phyloP scores from a whole-genome alignment of 2,888 invertebrate genomes.

The Elegia similella region DNA sequence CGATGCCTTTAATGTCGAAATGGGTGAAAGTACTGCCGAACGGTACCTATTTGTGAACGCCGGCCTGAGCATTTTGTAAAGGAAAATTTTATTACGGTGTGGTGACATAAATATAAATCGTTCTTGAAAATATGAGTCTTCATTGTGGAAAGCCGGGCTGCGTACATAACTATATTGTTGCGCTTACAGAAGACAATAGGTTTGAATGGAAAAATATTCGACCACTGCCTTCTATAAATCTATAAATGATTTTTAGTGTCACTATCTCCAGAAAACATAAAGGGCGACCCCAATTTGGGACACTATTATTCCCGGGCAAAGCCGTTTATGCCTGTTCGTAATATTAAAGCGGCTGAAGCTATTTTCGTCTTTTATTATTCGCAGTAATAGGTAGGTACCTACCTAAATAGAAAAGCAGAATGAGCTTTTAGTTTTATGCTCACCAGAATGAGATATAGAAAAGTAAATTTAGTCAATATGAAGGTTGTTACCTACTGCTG shows the following conservation, averaged over 20 bases:
- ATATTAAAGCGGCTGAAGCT: background rate
- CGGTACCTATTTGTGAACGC: conserved; percentile 9
- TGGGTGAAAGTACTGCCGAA: conserved; percentile 5
- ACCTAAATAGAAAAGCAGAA: no score
- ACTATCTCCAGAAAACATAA: conserved; percentile 14
- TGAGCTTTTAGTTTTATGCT: no score
- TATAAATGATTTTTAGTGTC: conserved; percentile 13
- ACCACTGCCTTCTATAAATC: background rate
- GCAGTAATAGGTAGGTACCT: no score
- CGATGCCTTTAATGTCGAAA: background rate
- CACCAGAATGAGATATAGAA: no score
- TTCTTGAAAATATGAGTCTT: background rate
- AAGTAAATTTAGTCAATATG: no score
- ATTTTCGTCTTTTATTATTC: background rate
- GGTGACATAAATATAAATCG: conserved; percentile 14
- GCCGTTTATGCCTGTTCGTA: conserved; percentile 5
- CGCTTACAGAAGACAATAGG: background rate
- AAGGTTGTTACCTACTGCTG: no score
- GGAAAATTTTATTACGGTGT: conserved; percentile 10
- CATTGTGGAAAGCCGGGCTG: background rate
- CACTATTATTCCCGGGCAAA: conserved; percentile 10
- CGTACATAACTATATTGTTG: background rate
- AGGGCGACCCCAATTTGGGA: conserved; percentile 15
- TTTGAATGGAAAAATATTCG: background rate
- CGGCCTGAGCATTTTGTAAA: background rate